These are phyloP conservation scores for Pardalotus punctatus DNA, from an alignment of 2,113 vertebrate genomes.

Conservation along the genomic window DNA sequence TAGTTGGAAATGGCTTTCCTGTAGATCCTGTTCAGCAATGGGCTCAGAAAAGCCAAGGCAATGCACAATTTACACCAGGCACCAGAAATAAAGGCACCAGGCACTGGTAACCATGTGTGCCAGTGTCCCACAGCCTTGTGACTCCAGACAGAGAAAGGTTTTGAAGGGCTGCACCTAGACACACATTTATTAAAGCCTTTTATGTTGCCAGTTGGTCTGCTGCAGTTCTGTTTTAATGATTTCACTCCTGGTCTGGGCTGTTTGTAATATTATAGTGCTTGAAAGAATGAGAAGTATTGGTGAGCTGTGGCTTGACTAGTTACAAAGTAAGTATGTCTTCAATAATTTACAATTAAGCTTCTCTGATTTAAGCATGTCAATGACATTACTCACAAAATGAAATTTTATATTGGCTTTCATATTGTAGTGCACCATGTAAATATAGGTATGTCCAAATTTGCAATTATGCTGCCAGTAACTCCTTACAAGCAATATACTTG, in stretches of 20 bases:
- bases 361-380: neutral
- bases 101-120: rapidly evolving
- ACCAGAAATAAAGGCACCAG: neutral
- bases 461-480: neutral
- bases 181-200: neutral
- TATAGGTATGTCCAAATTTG: neutral
- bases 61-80: neutral
- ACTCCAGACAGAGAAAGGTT: rapidly evolving
- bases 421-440: neutral
- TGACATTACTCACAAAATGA: neutral
- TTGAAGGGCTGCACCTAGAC: neutral
- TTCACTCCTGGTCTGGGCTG: neutral
- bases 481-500: neutral
- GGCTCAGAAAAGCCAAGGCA: neutral
- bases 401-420: neutral
- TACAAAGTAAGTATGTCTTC: neutral
- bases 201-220: neutral
- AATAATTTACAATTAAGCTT: neutral
- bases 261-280: neutral
- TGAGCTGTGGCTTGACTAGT: neutral
- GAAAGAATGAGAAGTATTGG: neutral
- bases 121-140: rapidly evolving
- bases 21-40: neutral
- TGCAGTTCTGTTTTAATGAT: neutral
- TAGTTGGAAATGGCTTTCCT: neutral